phyloP scores from a whole-genome alignment of 2,888 invertebrate species.

The Orthosia cruda region DNA sequence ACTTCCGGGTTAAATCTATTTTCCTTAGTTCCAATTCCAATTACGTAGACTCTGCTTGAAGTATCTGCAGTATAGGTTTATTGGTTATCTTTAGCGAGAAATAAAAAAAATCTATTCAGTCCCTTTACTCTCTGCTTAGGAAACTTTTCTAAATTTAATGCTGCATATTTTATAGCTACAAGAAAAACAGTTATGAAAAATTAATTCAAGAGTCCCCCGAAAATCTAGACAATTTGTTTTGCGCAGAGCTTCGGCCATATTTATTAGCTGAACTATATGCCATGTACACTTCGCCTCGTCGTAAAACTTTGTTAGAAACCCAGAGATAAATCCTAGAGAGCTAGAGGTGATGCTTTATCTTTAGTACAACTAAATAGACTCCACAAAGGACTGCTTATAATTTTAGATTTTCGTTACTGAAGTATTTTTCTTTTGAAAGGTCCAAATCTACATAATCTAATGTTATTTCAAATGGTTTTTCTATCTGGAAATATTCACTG shows the following conservation, averaged over 20 bases:
- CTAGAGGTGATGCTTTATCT: conserved; percentile 2
- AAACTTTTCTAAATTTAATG: background rate
- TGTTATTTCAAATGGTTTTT: background rate
- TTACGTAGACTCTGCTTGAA: background rate
- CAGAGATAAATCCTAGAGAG: conserved; percentile 9
- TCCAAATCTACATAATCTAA: conserved; percentile 5
- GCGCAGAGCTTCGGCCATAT: conserved; percentile 9
- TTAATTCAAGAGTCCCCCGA: background rate
- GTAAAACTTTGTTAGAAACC: conserved; percentile 17
- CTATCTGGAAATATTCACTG: background rate
- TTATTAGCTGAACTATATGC: conserved; percentile 15
- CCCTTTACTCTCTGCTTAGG: background rate
- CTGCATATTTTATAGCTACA: background rate
- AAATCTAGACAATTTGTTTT: conserved; percentile 28
- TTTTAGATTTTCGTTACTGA: background rate
- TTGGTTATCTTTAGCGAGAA: background rate
- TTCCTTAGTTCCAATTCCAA: background rate
- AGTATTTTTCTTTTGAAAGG: background rate
- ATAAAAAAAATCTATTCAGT: no score
- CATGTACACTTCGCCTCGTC: background rate
- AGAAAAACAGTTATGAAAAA: background rate
- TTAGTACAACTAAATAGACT: background rate
- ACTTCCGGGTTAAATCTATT: background rate
- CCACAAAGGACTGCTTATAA: background rate
- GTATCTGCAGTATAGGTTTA: background rate